phyloP scores from a whole-genome alignment of 2,888 invertebrate genomes.

The Mesochorus sp. region DNA sequence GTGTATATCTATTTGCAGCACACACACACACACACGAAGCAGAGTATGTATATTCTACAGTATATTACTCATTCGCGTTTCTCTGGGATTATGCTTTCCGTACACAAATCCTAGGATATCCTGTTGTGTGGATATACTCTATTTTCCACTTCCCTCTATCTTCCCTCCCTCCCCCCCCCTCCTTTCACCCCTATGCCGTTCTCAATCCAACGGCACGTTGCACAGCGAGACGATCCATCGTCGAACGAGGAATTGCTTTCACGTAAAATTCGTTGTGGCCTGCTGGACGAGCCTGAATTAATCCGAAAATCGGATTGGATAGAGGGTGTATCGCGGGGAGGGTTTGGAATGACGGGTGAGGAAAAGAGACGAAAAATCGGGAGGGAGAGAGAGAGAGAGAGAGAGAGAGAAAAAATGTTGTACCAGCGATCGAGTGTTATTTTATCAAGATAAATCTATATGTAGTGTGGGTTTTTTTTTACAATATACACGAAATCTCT shows the following conservation, averaged over 20 bases:
- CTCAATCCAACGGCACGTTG: too few relatives aligned
- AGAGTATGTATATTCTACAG: constrained; percentile 1
- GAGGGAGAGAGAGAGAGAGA: background rate
- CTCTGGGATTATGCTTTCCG: constrained; percentile 37
- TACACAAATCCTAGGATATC: constrained; percentile 46
- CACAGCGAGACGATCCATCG: constrained; percentile 34
- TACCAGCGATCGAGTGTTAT: constrained; percentile 15
- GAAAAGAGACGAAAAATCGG: background rate
- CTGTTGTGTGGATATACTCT: constrained; percentile 18
- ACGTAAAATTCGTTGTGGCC: constrained; percentile 55
- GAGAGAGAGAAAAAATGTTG: constrained; percentile 11
- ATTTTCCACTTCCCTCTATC: background rate
- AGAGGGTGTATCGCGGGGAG: background rate
- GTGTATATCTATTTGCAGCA: background rate
- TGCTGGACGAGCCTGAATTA: constrained; percentile 45
- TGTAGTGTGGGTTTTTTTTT: background rate
- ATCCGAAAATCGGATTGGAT: constrained; percentile 55
- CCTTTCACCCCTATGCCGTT: constrained; percentile 6
- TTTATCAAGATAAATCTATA: background rate
- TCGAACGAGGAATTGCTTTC: constrained; percentile 55
- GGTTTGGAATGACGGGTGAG: background rate
- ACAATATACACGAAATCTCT: constrained; percentile 9
- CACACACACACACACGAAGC: background rate
- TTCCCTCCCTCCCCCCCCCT: background rate
- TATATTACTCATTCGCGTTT: constrained; percentile 28